Evolutionary conservation across 1,140 invertebrate species (phyloP), one percentile per base, ranked within the genome.

Genomic region (Lasaia peninsularis): DNA sequence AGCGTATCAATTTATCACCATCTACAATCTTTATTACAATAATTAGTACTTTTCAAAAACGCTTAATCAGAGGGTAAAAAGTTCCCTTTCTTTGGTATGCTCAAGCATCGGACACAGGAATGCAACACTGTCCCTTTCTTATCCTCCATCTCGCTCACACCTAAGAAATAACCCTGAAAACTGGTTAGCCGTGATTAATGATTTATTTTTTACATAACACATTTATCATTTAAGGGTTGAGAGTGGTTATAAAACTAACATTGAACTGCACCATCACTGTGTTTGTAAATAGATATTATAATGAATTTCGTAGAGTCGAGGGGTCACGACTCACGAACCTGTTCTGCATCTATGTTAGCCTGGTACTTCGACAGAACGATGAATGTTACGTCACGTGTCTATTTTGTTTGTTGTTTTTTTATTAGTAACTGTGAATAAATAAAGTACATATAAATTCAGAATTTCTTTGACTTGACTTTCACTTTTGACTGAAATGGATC

Each of bases 111-210:
- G 65, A 76, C 75, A 73, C 71, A 72, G 75, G 75, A 78, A 80
- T 83, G 71, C 67, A 48, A 48, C 60, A 73, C 76, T 79, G 60
- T 86, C 83, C 70, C 75, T 78, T 64, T 86, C 71, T 61, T 63
- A 58, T 58, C 35, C 32, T 52, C 55, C 52, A 11, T 80, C 74
- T 66, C 63, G 67, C 53, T 84, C 67, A 58, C 35, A 52, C 66
- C 58, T 60, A 55, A 61, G 40, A 67, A 52, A 20, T 57, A 57
- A 55, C 69, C 58, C 56, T n/a, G n/a, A 70, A 44, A 80, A 83
- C 76, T 71, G 73, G 79, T 84, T 84, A 73, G 53, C 56, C 72
- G 71, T 86, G 83, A 86, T 84, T 80, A 86, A 86, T 84, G 73
- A 58, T 60, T 60, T 62, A 75, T 80, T 82, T 80, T 80, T 78